Evolutionary conservation across 2,113 vertebrate genomes (phyloP), one percentile per base, ranked within the genome.

Genomic region (Rhabdomys dilectus): DNA sequence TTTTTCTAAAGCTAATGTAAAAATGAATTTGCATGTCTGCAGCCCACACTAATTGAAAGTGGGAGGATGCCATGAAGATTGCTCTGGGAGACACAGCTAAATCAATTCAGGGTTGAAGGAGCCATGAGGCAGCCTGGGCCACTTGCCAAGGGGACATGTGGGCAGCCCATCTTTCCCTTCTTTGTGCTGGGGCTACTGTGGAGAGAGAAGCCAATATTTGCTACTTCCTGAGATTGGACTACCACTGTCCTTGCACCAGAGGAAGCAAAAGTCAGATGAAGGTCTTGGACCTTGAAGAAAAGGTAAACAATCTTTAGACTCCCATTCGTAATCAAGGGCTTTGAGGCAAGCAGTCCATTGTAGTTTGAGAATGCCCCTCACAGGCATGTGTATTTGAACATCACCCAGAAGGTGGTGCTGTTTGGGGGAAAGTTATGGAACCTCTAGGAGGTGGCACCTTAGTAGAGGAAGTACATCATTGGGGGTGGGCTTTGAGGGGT

Each of bases 1-100:
- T 70, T 78, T 90, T 72, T 68, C 93, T 91, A 58, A 22, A 17
- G 87, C 76, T 91, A 60, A 90, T 88, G 84, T 34, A 34, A 89
- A 81, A 93, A 72, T 5, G 62, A 66, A 93, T 88, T 78, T 85
- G 80, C 34, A 13, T n/a, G 88, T 80, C 90, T 80, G 31, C 42
- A 42, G 90, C 70, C 85, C 68, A 53, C 58, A 29, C 26, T 88
- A 72, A 80, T 36, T 72, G 70, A 90, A 73, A 39, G 56, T 73
- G 81, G 86, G 26, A 6, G 42, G 75, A 68, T 17, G 48, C 62
- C 24, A 2, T 21, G 42, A 42, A 91, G 75, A 68, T 48, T 24
- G 12, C 87, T 80, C 58, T 4, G 42, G 72, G 29, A 48, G 39
- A 51, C 5, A 0, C 10, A 24, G 53, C 2, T n/a, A 29, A 48